Evolutionary conservation across 2,888 invertebrate genomes (phyloP), one percentile per base, ranked within the genome.

Genomic region (Machimus rusticus): DNA sequence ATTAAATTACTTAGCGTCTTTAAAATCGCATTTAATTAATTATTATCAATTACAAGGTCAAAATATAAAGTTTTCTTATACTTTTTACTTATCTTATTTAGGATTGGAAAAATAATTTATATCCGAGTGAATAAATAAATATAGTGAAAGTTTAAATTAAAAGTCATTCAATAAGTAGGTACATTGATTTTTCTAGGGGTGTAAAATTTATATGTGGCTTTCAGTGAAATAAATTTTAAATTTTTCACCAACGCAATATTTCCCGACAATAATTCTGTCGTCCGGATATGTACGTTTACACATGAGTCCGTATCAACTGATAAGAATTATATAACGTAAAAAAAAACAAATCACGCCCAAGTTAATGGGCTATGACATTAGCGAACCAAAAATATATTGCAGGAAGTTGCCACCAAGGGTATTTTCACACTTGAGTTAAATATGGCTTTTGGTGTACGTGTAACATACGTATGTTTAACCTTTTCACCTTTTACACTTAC

Each of bases 281-380:
- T 51, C 46, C 46, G 46, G 46, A 51, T 51, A 51, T n/a, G 46
- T 51, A 51, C 46, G 46, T n/a, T 39, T 51, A 51, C 51, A n/a
- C 51, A 51, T 51, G 51, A 51, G 51, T 51, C 19, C 66, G 3
- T 66, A 66, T 28, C 39, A 78, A 78, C 57, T 57, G 82, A 82
- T 82, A 82, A 82, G 57, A 82, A 57, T 82, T 66, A 82, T 82
- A 66, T 37, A 19, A 34, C 55, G 82, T 51, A 39, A 37, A 16
- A 39, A 12, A 39, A 37, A 37, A 34, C 6, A 39, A 82, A 82
- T 82, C 57, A 57, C 66, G 37, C 82, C 37, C 19, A n/a, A 81
- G 57, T 82, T 82, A 82, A 82, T 82, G 82, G 82, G 12, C 37
- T 55, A 55, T 82, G 82, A 82, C 82, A 82, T 82, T 82, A 82